A percentile compares a stretch with the other conserved stretches of the same genome.
phyloP scores from a whole-genome alignment of 2,797 vertebrate species.

The Otolemur crassicaudatus region DNA sequence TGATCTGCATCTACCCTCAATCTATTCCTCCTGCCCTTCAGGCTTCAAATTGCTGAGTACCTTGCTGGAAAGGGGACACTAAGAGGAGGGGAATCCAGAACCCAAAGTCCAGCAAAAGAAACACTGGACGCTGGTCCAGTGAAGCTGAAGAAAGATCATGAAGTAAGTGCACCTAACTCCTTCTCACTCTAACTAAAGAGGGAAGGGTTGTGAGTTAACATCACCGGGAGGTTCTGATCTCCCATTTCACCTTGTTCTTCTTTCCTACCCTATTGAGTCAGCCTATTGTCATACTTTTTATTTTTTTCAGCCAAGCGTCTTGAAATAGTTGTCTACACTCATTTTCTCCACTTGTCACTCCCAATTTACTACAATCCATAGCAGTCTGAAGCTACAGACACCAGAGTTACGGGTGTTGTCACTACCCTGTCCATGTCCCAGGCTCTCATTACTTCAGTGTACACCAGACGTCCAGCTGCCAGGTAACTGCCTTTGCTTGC shows the following conservation, averaged over 20 bases:
- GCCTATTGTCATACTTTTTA: background rate
- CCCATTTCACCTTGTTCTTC: background rate
- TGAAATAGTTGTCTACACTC: background rate
- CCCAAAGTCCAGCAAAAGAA: background rate
- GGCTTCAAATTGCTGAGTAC: background rate
- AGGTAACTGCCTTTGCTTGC: background rate
- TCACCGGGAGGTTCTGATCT: background rate
- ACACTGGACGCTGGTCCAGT: background rate
- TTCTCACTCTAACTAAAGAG: background rate
- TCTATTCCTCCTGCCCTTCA: background rate
- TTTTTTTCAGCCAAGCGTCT: background rate
- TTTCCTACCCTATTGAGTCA: background rate
- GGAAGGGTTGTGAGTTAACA: background rate
- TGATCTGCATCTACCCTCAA: background rate
- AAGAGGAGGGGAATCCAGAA: background rate
- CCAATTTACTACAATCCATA: background rate
- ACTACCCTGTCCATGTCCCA: background rate
- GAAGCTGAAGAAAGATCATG: background rate
- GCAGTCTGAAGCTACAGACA: background rate
- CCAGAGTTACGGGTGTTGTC: background rate
- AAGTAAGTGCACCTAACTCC: background rate
- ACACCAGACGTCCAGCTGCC: background rate
- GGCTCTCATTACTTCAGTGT: background rate
- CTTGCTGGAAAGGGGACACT: background rate
- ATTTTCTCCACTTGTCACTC: conserved; percentile 18